phyloP scores from a whole-genome alignment of 2,888 invertebrate species.

The Andrena minutula region DNA sequence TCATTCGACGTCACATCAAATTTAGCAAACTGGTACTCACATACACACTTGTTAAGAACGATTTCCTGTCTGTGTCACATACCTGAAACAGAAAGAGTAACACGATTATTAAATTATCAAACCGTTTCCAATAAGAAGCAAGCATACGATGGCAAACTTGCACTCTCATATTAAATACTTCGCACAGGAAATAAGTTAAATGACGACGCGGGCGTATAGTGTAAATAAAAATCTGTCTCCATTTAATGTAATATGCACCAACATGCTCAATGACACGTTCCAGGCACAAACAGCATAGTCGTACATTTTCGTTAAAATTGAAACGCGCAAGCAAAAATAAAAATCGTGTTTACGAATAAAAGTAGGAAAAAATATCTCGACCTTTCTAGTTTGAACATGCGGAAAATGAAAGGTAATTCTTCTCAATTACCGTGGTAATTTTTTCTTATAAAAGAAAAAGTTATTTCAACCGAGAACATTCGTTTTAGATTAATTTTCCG shows the following conservation, averaged over 20 bases:
- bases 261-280: neutral
- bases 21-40: conserved; percentile 17
- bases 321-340: conserved; percentile 20
- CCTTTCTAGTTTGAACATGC: conserved; percentile 8
- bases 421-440: neutral
- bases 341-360: conserved; percentile 33
- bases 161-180: neutral
- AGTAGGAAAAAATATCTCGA: conserved; percentile 1
- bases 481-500: neutral
- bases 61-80: neutral
- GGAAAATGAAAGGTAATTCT: conserved; percentile 7
- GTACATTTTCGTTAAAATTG: conserved; percentile 28
- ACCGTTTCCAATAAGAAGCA: neutral
- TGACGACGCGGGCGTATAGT: neutral
- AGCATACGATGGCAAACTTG: neutral
- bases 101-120: conserved; percentile 3
- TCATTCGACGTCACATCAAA: neutral
- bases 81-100: conserved; percentile 36
- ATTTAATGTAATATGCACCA: conserved; percentile 40
- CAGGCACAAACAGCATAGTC: neutral
- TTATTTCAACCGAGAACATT: neutral
- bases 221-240: conserved; percentile 18
- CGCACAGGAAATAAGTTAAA: neutral
- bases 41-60: neutral
- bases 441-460: neutral